Evolutionary conservation across 2,888 invertebrate genomes (phyloP).

Genomic region (Sphinx pinastri): DNA sequence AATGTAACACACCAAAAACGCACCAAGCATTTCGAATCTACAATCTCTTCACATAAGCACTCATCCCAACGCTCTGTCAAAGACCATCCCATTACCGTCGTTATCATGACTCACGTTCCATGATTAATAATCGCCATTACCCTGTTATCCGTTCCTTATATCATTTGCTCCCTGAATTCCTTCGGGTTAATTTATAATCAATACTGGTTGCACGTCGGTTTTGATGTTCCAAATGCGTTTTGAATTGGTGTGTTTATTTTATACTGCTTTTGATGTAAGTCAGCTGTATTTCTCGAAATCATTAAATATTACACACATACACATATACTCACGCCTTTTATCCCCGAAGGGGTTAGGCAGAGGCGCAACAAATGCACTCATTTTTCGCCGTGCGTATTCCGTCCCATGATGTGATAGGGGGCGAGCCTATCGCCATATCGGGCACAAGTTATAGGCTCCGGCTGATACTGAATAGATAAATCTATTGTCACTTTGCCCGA

Average conservation of each 20-base stretch:
- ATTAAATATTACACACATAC: not conserved
- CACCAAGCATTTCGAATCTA: not conserved
- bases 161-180: conserved; percentile 17
- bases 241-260: not conserved
- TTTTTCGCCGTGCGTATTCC: too few relatives aligned
- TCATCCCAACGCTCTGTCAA: not conserved
- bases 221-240: conserved; percentile 3
- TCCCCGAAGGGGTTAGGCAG: too few relatives aligned
- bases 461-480: too few relatives aligned
- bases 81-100: not conserved
- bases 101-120: conserved; percentile 8
- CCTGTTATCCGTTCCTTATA: conserved; percentile 17
- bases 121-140: conserved; percentile 19
- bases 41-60: not conserved
- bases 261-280: not conserved
- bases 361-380: too few relatives aligned
- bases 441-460: too few relatives aligned
- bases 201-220: not conserved
- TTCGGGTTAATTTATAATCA: conserved; percentile 16
- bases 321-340: too few relatives aligned
- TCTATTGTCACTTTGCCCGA: too few relatives aligned
- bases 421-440: too few relatives aligned
- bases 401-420: too few relatives aligned
- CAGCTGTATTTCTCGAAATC: not conserved
- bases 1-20: too few relatives aligned